phyloP scores from a whole-genome alignment of 2,113 vertebrate genomes.

The Meriones unguiculatus region DNA sequence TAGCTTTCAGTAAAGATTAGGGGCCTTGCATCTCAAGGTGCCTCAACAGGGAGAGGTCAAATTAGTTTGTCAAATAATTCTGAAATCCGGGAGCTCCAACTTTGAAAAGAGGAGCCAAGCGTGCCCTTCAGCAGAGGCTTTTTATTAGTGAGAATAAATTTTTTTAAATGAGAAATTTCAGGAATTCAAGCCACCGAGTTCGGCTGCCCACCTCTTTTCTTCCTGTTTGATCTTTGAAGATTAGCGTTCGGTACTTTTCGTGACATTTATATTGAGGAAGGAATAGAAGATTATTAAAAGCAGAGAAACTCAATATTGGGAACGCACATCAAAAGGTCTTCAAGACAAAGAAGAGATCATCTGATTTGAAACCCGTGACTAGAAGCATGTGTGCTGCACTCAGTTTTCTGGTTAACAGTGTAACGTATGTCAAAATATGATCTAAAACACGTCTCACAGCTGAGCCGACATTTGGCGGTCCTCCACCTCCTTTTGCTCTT shows the following conservation, averaged over 20 bases:
- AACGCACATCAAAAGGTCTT: constrained; percentile 84
- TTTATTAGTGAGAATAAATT: constrained; percentile 53
- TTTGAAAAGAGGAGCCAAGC: not conserved
- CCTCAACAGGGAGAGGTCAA: not conserved
- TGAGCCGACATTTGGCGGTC: constrained; percentile 65
- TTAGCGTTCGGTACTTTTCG: constrained; percentile 77
- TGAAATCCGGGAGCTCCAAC: not conserved
- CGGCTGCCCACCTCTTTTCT: constrained; percentile 72
- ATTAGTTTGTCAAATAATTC: constrained; percentile 17
- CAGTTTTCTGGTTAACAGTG: constrained; percentile 74
- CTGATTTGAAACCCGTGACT: constrained; percentile 81
- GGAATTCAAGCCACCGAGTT: constrained; percentile 66
- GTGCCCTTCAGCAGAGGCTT: constrained; percentile 32
- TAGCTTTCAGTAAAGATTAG: not conserved
- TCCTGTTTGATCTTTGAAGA: constrained; percentile 84
- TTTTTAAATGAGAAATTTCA: constrained; percentile 73
- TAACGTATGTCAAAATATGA: constrained; percentile 71
- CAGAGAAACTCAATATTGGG: constrained; percentile 84
- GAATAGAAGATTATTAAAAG: constrained; percentile 87
- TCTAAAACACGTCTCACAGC: constrained; percentile 63
- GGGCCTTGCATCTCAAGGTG: not conserved
- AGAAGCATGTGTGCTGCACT: constrained; percentile 85
- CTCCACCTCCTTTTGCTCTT: constrained; percentile 59
- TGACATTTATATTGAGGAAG: constrained; percentile 86
- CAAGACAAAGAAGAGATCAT: constrained; percentile 85